Percentiles rank a stretch among this genome's conserved stretches.
Conservation (phyloP, 2,888 invertebrate species). For the Folsomia manolachei region DNA sequence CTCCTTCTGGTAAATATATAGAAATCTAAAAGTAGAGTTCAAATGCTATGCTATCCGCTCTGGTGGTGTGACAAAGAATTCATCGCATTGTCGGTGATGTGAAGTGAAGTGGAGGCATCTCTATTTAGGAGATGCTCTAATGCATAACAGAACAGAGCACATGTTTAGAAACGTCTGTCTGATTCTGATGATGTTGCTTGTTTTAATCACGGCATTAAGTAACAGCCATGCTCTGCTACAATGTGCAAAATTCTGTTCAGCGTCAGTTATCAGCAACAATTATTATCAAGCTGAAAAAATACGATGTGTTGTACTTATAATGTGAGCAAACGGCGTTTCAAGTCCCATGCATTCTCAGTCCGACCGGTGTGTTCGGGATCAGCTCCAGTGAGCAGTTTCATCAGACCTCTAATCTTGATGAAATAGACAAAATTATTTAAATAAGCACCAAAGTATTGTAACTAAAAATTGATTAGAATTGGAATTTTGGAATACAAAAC, state of each 20-base stretch:
- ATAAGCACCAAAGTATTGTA: no score
- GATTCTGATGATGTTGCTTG: background rate
- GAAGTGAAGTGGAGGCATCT: conserved; percentile 16
- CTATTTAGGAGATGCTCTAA: conserved; percentile 14
- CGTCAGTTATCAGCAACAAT: background rate
- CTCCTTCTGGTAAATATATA: background rate
- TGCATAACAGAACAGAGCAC: background rate
- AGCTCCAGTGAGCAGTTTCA: no score
- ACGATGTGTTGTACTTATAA: no score
- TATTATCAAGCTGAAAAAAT: background rate
- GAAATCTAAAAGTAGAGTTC: background rate
- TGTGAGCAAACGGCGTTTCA: background rate
- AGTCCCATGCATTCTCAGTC: no score
- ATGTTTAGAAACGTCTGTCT: background rate
- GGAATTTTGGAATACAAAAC: no score
- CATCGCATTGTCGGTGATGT: conserved; percentile 22
- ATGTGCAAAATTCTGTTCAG: background rate
- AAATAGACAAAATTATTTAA: no score
- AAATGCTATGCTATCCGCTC: no score
- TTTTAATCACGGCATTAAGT: conserved; percentile 4
- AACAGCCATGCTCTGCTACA: background rate
- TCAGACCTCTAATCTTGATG: background rate
- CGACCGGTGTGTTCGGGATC: no score
- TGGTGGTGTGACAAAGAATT: conserved; percentile 15
- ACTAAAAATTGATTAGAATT: no score